Evolutionary conservation across 2,797 vertebrate species (phyloP), one percentile per base, ranked within the genome.

Genomic region (Ambastaia sidthimunki): DNA sequence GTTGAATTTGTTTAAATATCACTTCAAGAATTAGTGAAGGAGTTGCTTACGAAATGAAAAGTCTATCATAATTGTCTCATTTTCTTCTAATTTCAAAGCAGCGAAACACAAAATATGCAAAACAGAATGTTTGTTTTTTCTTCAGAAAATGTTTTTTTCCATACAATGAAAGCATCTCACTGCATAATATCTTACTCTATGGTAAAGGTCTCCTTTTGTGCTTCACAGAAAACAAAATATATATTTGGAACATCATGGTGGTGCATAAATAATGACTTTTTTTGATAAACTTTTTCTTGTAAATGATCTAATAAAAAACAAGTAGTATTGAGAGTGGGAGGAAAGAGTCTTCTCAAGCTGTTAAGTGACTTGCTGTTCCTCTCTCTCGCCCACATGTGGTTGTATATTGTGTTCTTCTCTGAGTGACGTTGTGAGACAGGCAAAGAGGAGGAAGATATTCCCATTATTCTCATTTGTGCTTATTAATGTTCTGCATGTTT

Each of bases 391-490:
- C 76, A 82, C 57, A 0, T 23, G 55, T 4, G 19, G 48, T 59
- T 79, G 44, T 41, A n/a, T 57, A 63, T 52, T 23, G n/a, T 48
- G 23, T 48, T 62, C 10, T 70, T 41, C 19, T 48, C 62, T 70
- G 65, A 50, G 76, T 54, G 63, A 69, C 41, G 23, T 50, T 31
- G 12, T 3, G 37, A 25, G 52, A 76, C 5, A 18, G 18, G 23
- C 23, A 68, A 21, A 60, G 37, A 48, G 13, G 50, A 73, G 16
- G 25, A 76, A 57, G 67, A 63, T 37, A 7, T 47, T 65, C 41
- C 6, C 50, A 25, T 34, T 74, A 48, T 71, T 70, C 75, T 78
- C 21, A 47, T 81, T 81, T 66, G 34, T 13, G 23, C 34, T 76
- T n/a, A 62, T 78, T 73, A 50, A 19, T 4, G 2, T 13, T 76